These are phyloP conservation scores for Speoplatyrhinus poulsoni DNA, from an alignment of 2,113 vertebrate genomes.

Conservation along the genomic window DNA sequence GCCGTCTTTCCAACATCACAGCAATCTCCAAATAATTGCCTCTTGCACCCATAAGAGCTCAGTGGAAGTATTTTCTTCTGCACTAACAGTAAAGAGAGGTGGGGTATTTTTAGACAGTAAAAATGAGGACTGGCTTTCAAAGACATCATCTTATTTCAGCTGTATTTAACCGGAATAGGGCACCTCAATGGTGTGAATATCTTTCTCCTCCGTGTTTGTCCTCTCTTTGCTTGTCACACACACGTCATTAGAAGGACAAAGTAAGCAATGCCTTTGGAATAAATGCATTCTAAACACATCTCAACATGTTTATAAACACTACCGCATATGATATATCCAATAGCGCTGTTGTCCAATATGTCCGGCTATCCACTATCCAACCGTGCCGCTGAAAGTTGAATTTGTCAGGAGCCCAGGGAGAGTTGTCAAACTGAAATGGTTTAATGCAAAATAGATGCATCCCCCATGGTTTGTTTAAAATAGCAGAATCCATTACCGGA, in stretches of 20 bases:
- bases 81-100: conserved; percentile 56
- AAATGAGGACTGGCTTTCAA: conserved; percentile 52
- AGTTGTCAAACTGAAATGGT: conserved; percentile 63
- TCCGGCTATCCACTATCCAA: conserved; percentile 29
- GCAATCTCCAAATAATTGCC: conserved; percentile 73
- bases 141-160: conserved; percentile 16
- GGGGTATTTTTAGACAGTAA: conserved; percentile 64
- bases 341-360: conserved; percentile 32
- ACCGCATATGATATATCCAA: conserved; percentile 27
- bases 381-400: conserved; percentile 42
- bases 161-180: conserved; percentile 20
- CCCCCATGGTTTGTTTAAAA: conserved; percentile 72
- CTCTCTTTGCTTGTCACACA: not conserved
- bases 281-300: not conserved
- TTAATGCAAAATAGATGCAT: conserved; percentile 73
- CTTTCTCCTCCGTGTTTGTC: not conserved
- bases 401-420: conserved; percentile 61
- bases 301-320: not conserved
- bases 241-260: not conserved
- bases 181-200: conserved; percentile 4
- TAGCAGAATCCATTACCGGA: conserved; percentile 61
- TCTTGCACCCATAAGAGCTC: conserved; percentile 51
- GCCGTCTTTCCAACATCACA: conserved; percentile 64
- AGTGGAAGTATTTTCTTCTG: conserved; percentile 54
- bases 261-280: not conserved